Percentiles rank a stretch among this genome's conserved stretches.
Evolutionary conservation across 2,888 invertebrate genomes (phyloP).

Genomic region (Diarsia rubi): DNA sequence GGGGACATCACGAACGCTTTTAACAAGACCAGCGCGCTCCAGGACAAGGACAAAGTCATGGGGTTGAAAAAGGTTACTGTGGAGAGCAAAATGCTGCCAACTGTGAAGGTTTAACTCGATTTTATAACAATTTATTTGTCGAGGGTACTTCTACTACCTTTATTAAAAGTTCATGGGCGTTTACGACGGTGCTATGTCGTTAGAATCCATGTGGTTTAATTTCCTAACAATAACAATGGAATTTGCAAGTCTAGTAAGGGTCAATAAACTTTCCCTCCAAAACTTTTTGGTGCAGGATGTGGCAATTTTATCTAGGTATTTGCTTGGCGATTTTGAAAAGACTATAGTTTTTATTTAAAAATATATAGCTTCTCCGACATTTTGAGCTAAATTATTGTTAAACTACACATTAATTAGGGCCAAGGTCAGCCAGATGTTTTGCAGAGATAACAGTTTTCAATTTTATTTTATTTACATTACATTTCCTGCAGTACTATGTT

Average conservation of each 20-base stretch:
- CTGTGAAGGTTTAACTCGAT: conserved; percentile 81
- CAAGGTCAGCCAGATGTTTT: conserved; percentile 46
- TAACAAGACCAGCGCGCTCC: conserved; percentile 82
- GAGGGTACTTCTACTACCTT: conserved; percentile 71
- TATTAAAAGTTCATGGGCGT: conserved; percentile 4
- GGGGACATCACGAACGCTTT: conserved; percentile 96
- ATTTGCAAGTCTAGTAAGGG: conserved; percentile 58
- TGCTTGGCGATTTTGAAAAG: neutral
- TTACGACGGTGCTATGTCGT: neutral
- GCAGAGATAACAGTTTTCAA: conserved; percentile 31
- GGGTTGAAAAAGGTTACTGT: conserved; percentile 88
- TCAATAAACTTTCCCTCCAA: conserved; percentile 85
- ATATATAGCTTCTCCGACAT: neutral
- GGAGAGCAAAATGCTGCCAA: conserved; percentile 87
- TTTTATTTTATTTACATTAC: conserved; percentile 4
- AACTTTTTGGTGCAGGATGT: conserved; percentile 42
- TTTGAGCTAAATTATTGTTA: conserved; percentile 3
- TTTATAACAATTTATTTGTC: conserved; percentile 47
- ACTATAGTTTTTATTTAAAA: neutral
- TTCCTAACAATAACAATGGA: conserved; percentile 2
- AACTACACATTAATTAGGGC: conserved; percentile 21
- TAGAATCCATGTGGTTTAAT: conserved; percentile 36
- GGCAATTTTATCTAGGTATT: conserved; percentile 7
- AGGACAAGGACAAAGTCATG: conserved; percentile 83
- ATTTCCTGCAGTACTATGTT: neutral